Evolutionary conservation across 2,888 invertebrate genomes (phyloP).

Genomic region (Bombylius discolor): DNA sequence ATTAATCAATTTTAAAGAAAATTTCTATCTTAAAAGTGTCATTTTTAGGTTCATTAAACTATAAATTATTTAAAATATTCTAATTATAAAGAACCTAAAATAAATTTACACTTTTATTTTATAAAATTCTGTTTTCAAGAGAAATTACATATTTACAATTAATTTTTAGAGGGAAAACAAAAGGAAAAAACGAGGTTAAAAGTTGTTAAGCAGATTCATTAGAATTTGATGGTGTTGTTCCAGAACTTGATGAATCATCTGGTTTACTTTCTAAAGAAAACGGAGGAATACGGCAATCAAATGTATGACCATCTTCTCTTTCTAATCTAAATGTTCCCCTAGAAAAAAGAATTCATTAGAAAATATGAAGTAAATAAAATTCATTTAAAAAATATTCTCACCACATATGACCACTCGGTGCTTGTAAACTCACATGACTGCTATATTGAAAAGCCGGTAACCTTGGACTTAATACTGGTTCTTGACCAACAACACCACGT

Average conservation of each 20-base stretch:
- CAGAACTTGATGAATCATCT: conserved; percentile 40
- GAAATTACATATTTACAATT: background rate
- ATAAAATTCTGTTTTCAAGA: no score
- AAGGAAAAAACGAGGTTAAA: background rate
- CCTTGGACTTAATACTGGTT: conserved; percentile 76
- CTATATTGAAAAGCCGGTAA: conserved; percentile 96
- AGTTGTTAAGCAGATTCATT: background rate
- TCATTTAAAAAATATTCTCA: conserved; percentile 6
- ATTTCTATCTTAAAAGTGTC: no score
- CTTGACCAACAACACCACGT: conserved; percentile 92
- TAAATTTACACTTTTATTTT: no score
- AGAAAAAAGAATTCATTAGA: conserved; percentile 16
- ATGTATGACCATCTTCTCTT: conserved; percentile 89
- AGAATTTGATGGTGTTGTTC: conserved; percentile 12
- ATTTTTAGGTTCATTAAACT: no score
- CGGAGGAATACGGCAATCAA: conserved; percentile 95
- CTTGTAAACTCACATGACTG: conserved; percentile 92
- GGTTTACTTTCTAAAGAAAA: conserved; percentile 93
- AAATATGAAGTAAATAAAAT: background rate
- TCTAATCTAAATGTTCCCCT: conserved; percentile 97
- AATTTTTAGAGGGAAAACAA: background rate
- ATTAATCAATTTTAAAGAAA: no score
- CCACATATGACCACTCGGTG: conserved; percentile 79
- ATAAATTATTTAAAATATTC: no score
- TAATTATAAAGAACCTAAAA: no score